Base-by-base conservation (phyloP, 2,113 vertebrate genomes). In the Helogale parvula region DNA sequence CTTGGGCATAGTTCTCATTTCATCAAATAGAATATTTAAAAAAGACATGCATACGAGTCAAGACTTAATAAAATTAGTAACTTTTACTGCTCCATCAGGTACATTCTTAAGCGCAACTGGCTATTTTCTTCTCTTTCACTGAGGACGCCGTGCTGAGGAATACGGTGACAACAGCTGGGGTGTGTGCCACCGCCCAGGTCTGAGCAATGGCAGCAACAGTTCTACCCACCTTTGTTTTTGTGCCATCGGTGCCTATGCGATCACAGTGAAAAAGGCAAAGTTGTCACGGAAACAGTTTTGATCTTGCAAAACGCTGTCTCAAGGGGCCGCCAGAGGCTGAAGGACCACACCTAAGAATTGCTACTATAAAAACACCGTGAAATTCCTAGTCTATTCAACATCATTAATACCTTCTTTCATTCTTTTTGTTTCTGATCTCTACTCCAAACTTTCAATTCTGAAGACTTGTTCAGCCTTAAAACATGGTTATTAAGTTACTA, bases 381-480 rank as follows among this genome's bases (percentile, higher is more conserved):
- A 74, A 91, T 25, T 31, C 50, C n/a, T n/a, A 25, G 25, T 63
- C 38, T 41, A 68, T 7, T 92, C 29, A 63, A 57, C 77, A 72
- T 45, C 84, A 85, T 63, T 71, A 38, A 50, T 29, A 60, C 15
- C 33, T 47, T 52, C 57, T 85, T 74, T 80, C 65, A 79, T n/a
- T 87, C n/a, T 45, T 65, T 81, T 57, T 95, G 14, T 33, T 66
- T 66, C 35, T 79, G 57, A 54, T 77, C 80, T 87, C 60, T 85
- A 63, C 68, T 86, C 83, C 54, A 29, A 57, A 57, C 3, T 52
- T 47, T 45, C 81, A 60, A 63, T 54, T 72, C 50, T 85, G 21
- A 96, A 65, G 45, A 57, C 27, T 9, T 88, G 21, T 65, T 94
- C n/a, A 69, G 71, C 38, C 45, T 47, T 97, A 82, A 88, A 71